Evolutionary conservation across 2,888 invertebrate genomes (phyloP).

Genomic region (Ochropleura plecta): DNA sequence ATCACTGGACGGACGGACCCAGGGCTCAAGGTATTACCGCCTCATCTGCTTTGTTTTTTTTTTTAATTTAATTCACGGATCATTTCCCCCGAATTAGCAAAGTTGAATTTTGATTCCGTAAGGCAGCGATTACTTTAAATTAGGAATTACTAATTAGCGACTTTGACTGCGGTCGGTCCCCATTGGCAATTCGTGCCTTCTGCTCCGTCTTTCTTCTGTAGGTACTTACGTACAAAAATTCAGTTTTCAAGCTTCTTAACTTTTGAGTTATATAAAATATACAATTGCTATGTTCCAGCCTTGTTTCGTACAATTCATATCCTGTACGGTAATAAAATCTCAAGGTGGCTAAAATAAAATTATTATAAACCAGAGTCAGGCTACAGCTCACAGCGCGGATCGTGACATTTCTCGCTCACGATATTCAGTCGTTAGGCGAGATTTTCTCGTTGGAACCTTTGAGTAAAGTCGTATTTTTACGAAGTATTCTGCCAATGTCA

Average conservation of each 20-base stretch:
- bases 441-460: constrained; percentile 66
- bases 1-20: constrained; percentile 76
- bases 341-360: constrained; percentile 61
- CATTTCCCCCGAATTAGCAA: constrained; percentile 72
- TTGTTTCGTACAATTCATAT: constrained; percentile 35
- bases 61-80: constrained; percentile 69
- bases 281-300: not conserved
- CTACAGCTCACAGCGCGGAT: constrained; percentile 50
- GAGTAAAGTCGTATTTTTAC: constrained; percentile 69
- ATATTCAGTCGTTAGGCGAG: constrained; percentile 68
- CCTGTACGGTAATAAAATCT: constrained; percentile 42
- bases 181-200: constrained; percentile 2
- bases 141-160: constrained; percentile 55
- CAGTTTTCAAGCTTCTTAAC: constrained; percentile 1
- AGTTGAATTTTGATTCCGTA: constrained; percentile 61
- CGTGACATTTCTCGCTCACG: constrained; percentile 65
- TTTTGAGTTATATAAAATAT: constrained; percentile 18
- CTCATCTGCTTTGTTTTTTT: constrained; percentile 79
- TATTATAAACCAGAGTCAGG: constrained; percentile 59
- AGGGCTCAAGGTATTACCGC: constrained; percentile 79
- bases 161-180: not conserved
- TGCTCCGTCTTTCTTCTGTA: not conserved
- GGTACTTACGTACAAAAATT: constrained; percentile 10
- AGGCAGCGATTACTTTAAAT: constrained; percentile 53
- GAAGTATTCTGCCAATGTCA: constrained; percentile 65